Evolutionary conservation across 2,888 invertebrate genomes (phyloP), one percentile per base, ranked within the genome.

Genomic region (Cheilosia pagana): DNA sequence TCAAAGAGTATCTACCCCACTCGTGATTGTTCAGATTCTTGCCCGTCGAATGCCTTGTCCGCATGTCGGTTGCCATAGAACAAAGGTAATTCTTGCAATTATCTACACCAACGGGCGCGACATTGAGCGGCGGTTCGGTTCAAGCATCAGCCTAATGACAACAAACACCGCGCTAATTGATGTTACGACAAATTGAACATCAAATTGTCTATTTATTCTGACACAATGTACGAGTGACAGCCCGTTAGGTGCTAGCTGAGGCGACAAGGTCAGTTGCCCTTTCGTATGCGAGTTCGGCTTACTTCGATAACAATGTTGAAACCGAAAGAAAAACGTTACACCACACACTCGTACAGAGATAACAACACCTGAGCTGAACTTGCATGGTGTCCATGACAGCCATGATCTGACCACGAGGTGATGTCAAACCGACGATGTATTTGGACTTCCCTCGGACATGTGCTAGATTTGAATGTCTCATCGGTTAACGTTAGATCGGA

Each of bases 71-170:
- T 23, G 72, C 16, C n/a, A 43, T 45, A 83, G 83, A 83, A 82
- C 78, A 83, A 78, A 74, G 72, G 45, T 65, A 79, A 78, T 77
- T 77, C 68, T 68, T 35, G 72, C 50, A 78, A 83, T 83, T 78
- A 35, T 12, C 35, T 12, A 78, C 39, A 6, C 31, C n/a, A 60
- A 28, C 39, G n/a, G 19, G 45, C 39, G 63, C 19, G 68, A 48
- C 81, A 79, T 79, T 79, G 79, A 67, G 39, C 6, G 53, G 39
- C 6, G 53, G 43, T 19, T 23, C 28, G 53, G 52, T 25, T 23
- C 21, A 23, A 50, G 35, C 19, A n/a, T n/a, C n/a, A 57, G 23
- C 35, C 59, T n/a, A 53, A 63, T 23, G 50, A 75, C 63, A 62
- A 45, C 53, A 35, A 57, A 71, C 60, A 28, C 7, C 55, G n/a